phyloP scores from a whole-genome alignment of 2,113 vertebrate genomes.

The Oophaga pumilio region DNA sequence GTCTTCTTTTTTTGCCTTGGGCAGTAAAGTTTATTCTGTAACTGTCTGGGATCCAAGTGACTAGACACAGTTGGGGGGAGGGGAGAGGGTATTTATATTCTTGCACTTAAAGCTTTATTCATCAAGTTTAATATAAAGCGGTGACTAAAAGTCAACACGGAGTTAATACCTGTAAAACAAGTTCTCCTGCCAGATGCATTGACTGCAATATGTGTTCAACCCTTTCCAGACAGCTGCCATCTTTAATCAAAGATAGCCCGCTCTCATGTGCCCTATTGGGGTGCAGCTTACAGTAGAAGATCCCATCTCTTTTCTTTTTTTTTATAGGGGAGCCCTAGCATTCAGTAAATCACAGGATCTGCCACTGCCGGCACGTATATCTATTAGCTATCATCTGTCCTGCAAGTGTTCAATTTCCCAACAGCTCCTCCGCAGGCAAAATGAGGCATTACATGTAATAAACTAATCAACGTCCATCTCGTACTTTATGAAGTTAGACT shows the following conservation, averaged over 20 bases:
- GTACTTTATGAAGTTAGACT: neutral
- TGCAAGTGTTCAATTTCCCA: neutral
- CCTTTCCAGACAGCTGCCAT: neutral
- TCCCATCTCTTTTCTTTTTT: neutral
- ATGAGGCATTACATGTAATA: neutral
- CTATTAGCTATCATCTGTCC: neutral
- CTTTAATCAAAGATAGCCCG: neutral
- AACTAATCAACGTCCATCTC: neutral
- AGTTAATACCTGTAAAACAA: neutral
- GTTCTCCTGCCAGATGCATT: neutral
- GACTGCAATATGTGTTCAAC: neutral
- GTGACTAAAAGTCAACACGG: conserved; percentile 38
- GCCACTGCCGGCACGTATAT: neutral
- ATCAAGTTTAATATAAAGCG: neutral
- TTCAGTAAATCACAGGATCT: neutral
- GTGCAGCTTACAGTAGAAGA: neutral
- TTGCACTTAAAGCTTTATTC: conserved; percentile 30
- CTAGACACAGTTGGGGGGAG: neutral
- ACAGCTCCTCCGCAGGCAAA: neutral
- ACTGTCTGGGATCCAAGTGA: neutral
- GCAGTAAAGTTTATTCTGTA: conserved; percentile 21
- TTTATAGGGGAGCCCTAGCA: neutral
- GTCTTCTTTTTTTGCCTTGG: conserved; percentile 23
- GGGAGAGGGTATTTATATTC: conserved; percentile 17
- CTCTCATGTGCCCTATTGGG: neutral